These are phyloP conservation scores for Nasua narica DNA, from an alignment of 2,797 vertebrate species.

Conservation along the genomic window DNA sequence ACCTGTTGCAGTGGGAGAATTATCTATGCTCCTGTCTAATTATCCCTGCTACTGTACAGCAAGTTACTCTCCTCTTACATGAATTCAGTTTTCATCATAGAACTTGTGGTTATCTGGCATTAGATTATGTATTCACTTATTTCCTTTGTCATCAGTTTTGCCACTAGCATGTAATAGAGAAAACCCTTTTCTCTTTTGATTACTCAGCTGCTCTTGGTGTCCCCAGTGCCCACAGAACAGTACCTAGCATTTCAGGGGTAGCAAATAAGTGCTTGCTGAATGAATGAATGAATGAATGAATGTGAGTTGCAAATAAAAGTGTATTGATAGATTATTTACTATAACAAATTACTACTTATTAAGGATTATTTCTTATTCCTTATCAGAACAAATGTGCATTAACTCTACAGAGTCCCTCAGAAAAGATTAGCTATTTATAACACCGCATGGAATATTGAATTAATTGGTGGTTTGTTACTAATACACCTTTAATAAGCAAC, in stretches of 20 bases:
- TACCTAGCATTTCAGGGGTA: neutral
- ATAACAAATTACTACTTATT: neutral
- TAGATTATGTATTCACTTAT: neutral
- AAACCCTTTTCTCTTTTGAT: neutral
- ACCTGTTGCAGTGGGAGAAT: neutral
- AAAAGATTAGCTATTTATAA: neutral
- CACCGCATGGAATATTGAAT: neutral
- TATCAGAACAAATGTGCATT: conserved; percentile 15
- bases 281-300: neutral
- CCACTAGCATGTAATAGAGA: neutral
- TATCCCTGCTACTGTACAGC: neutral
- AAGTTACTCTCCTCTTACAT: neutral
- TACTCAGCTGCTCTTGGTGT: neutral
- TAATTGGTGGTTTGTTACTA: neutral
- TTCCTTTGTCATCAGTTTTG: neutral
- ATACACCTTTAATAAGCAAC: conserved; percentile 24
- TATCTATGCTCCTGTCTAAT: neutral
- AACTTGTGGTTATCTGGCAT: neutral
- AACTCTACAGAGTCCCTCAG: neutral
- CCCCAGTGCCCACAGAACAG: neutral
- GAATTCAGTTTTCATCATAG: neutral
- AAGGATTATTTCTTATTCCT: conserved; percentile 1
- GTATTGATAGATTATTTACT: neutral
- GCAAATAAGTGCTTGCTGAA: neutral
- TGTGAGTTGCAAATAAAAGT: neutral